Percentiles rank a stretch among this genome's conserved stretches.
Conservation (phyloP, 2,888 invertebrate genomes). For the Tineola bisselliella region DNA sequence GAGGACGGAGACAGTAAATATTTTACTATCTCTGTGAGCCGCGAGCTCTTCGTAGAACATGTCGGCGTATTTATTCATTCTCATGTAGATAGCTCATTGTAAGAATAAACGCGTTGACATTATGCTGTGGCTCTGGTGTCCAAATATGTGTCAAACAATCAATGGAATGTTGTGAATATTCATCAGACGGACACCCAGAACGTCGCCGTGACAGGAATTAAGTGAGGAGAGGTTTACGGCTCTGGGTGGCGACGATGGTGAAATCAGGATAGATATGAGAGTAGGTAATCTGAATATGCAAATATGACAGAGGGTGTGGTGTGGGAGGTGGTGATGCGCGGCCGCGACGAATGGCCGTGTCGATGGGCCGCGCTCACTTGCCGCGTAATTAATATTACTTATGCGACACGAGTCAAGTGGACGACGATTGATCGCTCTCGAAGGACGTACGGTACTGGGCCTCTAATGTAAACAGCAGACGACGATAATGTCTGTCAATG, state of each 20-base stretch:
- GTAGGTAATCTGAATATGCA: constrained; percentile 53
- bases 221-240: constrained; percentile 43
- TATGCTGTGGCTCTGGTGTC: constrained; percentile 35
- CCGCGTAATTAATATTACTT: constrained; percentile 61
- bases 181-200: constrained; percentile 63
- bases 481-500: constrained; percentile 46
- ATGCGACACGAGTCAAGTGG: constrained; percentile 49
- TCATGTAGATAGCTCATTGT: constrained; percentile 40
- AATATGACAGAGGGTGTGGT: constrained; percentile 44
- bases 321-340: constrained; percentile 34
- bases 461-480: constrained; percentile 51
- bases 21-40: constrained; percentile 47
- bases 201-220: constrained; percentile 64
- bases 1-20: constrained; percentile 60
- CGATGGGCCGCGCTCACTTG: constrained; percentile 42
- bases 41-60: constrained; percentile 37
- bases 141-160: constrained; percentile 63
- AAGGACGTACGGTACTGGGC: constrained; percentile 21
- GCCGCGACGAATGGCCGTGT: constrained; percentile 60
- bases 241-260: constrained; percentile 24
- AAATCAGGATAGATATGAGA: constrained; percentile 18
- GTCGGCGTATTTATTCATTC: constrained; percentile 50
- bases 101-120: constrained; percentile 25
- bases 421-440: constrained; percentile 54
- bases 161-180: constrained; percentile 64